A percentile compares a stretch with the other conserved stretches of the same genome.
Evolutionary conservation across 1,140 invertebrate species (phyloP).

Genomic region (Saccostrea glomerata): DNA sequence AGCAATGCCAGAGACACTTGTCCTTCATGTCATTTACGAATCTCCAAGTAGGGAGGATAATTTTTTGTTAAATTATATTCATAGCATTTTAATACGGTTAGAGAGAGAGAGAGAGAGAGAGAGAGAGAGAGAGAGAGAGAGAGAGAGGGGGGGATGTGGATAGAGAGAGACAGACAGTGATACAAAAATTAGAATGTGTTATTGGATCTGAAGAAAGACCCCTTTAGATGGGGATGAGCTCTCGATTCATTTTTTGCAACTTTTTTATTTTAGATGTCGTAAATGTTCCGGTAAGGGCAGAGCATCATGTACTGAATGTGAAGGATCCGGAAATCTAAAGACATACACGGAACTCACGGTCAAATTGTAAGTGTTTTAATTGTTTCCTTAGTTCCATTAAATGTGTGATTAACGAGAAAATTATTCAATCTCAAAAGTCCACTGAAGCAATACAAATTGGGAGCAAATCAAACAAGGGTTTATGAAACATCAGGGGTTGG

Average conservation of each 20-base stretch:
- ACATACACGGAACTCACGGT: slow-evolving; percentile 69
- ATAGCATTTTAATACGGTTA: no score
- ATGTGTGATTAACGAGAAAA: no score
- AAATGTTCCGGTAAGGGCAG: slow-evolving; percentile 68
- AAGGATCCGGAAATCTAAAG: slow-evolving; percentile 68
- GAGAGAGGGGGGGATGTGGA: no score
- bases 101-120: no score
- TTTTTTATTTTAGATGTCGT: slow-evolving; percentile 55
- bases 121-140: no score
- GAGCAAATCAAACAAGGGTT: background rate
- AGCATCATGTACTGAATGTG: slow-evolving; percentile 68
- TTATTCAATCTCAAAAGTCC: background rate
- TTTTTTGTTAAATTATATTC: no score
- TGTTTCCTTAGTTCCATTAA: no score
- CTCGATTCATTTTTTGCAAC: no score
- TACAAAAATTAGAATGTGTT: no score
- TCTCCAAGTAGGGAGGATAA: background rate
- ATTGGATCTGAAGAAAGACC: no score
- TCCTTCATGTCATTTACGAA: slow-evolving; percentile 46
- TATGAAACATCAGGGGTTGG: background rate
- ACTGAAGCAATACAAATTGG: background rate
- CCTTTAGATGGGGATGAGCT: no score
- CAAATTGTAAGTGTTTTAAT: slow-evolving; percentile 75
- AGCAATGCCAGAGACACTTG: slow-evolving; percentile 39
- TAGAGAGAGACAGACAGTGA: no score